Percentiles rank a stretch among this genome's conserved stretches.
These are phyloP conservation scores for Crenichthys baileyi DNA, from an alignment of 2,797 vertebrate genomes.

Conservation along the genomic window DNA sequence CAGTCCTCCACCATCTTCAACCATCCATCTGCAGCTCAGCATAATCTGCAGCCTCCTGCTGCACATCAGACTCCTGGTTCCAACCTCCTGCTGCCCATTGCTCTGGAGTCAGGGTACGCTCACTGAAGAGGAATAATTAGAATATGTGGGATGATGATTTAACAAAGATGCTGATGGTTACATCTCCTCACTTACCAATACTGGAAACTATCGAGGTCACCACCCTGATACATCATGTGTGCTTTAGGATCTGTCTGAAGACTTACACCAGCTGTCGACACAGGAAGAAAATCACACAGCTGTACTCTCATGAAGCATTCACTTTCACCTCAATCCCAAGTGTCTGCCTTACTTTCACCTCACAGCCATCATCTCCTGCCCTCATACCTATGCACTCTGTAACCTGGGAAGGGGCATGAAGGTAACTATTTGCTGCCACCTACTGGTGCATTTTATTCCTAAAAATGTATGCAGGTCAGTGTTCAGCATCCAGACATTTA, in stretches of 20 bases:
- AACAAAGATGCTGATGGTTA: constrained; percentile 32
- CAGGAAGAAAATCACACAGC: neutral
- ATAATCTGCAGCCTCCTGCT: constrained; percentile 57
- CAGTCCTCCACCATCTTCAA: constrained; percentile 34
- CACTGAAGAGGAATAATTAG: constrained; percentile 49
- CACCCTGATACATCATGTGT: constrained; percentile 12
- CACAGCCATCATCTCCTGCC: neutral
- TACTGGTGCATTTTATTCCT: constrained; percentile 43
- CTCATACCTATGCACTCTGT: neutral
- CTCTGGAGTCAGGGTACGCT: constrained; percentile 28
- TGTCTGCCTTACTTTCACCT: neutral
- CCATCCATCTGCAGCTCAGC: constrained; percentile 58
- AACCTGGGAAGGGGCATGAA: neutral
- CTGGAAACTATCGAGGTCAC: constrained; percentile 50
- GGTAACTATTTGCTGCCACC: constrained; percentile 69
- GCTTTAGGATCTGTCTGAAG: neutral
- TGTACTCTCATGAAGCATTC: constrained; percentile 16
- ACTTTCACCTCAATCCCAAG: constrained; percentile 2
- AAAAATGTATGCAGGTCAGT: neutral
- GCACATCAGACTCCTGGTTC: constrained; percentile 37
- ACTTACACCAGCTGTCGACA: neutral
- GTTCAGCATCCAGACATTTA: neutral
- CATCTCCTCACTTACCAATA: constrained; percentile 40
- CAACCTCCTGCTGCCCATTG: constrained; percentile 31
- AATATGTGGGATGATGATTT: constrained; percentile 9